Conservation (phyloP, 2,113 vertebrate species). For the Sceloporus undulatus region DNA sequence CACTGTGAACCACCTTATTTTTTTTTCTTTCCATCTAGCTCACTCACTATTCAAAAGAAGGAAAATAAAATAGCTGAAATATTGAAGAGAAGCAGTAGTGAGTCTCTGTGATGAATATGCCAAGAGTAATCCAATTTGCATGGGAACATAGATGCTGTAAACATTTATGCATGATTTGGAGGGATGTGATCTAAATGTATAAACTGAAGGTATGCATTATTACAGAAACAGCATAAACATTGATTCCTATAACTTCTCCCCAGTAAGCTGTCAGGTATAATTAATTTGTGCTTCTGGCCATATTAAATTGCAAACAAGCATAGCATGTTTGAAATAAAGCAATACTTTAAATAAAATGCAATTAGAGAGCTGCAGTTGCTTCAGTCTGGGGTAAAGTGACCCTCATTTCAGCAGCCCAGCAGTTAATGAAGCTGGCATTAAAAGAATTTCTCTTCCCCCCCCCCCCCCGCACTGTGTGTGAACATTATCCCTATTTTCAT, state of each 20-base stretch:
- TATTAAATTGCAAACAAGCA: conserved; percentile 73
- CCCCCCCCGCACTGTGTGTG: conserved; percentile 29
- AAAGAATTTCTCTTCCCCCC: conserved; percentile 37
- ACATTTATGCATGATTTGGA: conserved; percentile 66
- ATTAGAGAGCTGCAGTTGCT: conserved; percentile 67
- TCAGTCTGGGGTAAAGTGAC: conserved; percentile 70
- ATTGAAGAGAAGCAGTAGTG: conserved; percentile 48
- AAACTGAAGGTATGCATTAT: conserved; percentile 56
- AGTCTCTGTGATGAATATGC: conserved; percentile 65
- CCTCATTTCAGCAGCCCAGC: conserved; percentile 53
- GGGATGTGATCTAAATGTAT: conserved; percentile 54
- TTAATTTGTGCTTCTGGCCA: conserved; percentile 70
- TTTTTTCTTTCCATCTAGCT: conserved; percentile 41
- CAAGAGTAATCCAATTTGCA: conserved; percentile 74
- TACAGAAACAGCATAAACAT: conserved; percentile 48
- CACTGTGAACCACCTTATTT: not conserved
- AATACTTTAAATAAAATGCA: conserved; percentile 72
- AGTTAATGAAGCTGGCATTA: conserved; percentile 69
- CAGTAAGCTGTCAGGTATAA: conserved; percentile 67
- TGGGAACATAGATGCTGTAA: conserved; percentile 65
- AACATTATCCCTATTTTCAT: conserved; percentile 66
- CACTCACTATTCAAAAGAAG: conserved; percentile 35
- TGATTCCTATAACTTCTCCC: conserved; percentile 59
- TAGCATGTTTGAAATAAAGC: conserved; percentile 74
- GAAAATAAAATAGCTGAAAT: conserved; percentile 54